Percentiles rank a stretch among this genome's conserved stretches.
Conservation (phyloP, 2,888 invertebrate species). For the Plebejus argus region DNA sequence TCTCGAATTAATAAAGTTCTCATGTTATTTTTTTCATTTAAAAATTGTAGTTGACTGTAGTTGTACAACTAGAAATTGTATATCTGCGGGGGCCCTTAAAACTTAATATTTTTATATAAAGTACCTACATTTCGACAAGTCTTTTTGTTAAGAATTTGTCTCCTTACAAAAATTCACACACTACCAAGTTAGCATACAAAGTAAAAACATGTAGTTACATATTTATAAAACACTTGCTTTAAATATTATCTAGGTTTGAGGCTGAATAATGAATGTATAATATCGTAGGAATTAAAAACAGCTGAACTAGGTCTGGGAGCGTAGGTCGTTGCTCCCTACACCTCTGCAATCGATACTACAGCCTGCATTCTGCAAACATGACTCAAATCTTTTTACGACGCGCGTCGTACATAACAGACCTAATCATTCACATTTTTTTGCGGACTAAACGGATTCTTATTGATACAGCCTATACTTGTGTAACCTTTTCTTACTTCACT, state of each 20-base stretch:
- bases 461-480: no score
- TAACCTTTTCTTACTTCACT: no score
- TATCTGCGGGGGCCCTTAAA: no score
- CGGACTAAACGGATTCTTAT: neutral
- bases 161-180: neutral
- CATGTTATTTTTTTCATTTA: no score
- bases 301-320: slow-evolving; percentile 41
- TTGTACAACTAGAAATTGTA: no score
- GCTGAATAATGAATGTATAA: slow-evolving; percentile 25
- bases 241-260: slow-evolving; percentile 4
- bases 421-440: neutral
- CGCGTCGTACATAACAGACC: neutral
- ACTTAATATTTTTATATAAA: no score
- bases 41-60: no score
- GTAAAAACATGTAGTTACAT: neutral
- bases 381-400: slow-evolving; percentile 26
- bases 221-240: neutral
- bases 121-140: neutral
- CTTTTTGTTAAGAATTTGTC: neutral
- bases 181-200: neutral
- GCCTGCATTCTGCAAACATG: slow-evolving; percentile 38
- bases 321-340: slow-evolving; percentile 48
- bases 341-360: slow-evolving; percentile 64
- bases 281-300: slow-evolving; percentile 37
- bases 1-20: no score